phyloP scores from a whole-genome alignment of 2,113 vertebrate species.

The Campylorhamphus procurvoides region DNA sequence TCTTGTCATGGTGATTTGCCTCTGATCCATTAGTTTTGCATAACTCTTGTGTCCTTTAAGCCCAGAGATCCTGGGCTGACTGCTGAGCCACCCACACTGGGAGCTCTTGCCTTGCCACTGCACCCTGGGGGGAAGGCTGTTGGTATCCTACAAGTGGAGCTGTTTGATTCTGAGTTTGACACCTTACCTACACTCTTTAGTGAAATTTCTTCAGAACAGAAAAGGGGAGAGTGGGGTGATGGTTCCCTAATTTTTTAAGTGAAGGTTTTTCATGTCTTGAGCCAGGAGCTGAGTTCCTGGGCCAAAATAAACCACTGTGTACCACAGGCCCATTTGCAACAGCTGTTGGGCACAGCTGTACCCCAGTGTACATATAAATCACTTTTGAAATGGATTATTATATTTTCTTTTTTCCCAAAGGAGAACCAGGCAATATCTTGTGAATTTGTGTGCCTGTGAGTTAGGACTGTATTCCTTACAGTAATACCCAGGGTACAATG shows the following conservation, averaged over 20 bases:
- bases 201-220: neutral
- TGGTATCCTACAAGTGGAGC: neutral
- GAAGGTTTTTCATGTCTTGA: neutral
- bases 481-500: neutral
- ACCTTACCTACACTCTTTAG: neutral
- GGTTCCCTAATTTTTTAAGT: neutral
- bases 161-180: neutral
- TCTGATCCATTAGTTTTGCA: neutral
- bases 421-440: neutral
- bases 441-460: neutral
- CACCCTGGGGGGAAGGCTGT: neutral
- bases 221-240: neutral
- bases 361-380: neutral
- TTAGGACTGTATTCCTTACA: neutral
- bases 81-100: neutral
- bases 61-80: neutral
- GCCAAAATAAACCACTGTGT: neutral
- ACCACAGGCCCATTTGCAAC: neutral
- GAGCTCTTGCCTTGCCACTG: neutral
- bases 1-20: neutral
- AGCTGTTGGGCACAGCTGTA: neutral
- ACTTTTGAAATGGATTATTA: neutral
- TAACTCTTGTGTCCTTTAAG: neutral
- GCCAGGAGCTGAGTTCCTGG: neutral
- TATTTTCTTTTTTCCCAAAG: accelerated